Base-by-base conservation (phyloP, 2,113 vertebrate genomes). In the Dendrocopos noguchii region DNA sequence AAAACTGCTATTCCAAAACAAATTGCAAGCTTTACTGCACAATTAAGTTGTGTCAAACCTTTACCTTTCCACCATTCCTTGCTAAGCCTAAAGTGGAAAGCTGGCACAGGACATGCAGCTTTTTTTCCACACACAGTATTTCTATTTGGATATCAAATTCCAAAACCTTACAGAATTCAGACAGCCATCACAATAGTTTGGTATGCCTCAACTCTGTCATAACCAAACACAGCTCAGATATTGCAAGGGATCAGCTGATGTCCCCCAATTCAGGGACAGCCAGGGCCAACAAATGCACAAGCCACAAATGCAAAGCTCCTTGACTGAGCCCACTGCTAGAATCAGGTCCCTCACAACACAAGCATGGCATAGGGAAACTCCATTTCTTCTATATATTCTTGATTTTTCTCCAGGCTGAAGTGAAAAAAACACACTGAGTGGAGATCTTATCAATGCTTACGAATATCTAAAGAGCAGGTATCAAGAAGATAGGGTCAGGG, bases 41-140 rank as follows among this genome's bases (percentile, higher is more conserved):
- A 12, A 83, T 57, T 39, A 57, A 84, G 72, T 56, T 3, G 27
- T 60, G 96, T 86, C 44, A 84, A 90, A 95, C 65, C 34, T 73
- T 83, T 27, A 74, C 16, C 80, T 73, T 83, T 92, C 61, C 72
- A 90, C 44, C 22, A 78, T 65, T 89, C 36, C 19, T 91, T 88
- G 20, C 67, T 80, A 93, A 73, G 57, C 21, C 84, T 89, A 63
- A 92, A 91, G 84, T 52, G 82, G 93, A 89, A 90, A 91, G 29
- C 59, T 92, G 55, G 63, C 74, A 90, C 39, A 73, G 50, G 47
- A 18, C 24, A 56, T 2, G 18, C 63, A 77, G 61, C 22, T 46
- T 66, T 67, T 76, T 82, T 80, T 73, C 50, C 68, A 47, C 39
- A 52, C 31, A 46, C 33, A 88, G 2, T 78, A 65, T 57, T 93